Percentiles rank a stretch among this genome's conserved stretches.
These are phyloP conservation scores for Apteryx owenii DNA, from an alignment of 2,113 vertebrate genomes.

Conservation along the genomic window DNA sequence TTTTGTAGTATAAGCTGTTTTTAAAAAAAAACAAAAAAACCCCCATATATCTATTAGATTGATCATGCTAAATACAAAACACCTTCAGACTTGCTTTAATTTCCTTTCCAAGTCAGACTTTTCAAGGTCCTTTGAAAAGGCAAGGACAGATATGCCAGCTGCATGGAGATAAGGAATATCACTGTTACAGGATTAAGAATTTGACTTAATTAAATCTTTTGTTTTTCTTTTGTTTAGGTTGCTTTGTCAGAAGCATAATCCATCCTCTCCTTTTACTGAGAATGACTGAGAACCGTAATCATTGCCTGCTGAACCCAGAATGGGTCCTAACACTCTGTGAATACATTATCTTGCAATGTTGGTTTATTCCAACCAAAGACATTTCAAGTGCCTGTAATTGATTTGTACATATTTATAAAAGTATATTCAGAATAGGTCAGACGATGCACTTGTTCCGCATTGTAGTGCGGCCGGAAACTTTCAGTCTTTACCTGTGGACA, in stretches of 20 bases:
- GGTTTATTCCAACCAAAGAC: constrained; percentile 99
- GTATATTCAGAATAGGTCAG: constrained; percentile 79
- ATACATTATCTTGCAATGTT: constrained; percentile 92
- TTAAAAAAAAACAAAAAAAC: neutral
- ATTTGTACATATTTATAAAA: constrained; percentile 96
- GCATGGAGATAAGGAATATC: constrained; percentile 15
- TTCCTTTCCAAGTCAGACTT: constrained; percentile 10
- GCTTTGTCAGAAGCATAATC: constrained; percentile 93
- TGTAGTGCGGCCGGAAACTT: constrained; percentile 30
- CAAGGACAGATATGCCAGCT: constrained; percentile 32
- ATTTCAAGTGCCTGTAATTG: constrained; percentile 99
- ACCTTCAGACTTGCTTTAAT: neutral
- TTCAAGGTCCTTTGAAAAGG: neutral
- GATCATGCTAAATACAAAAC: neutral
- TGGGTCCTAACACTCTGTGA: constrained; percentile 87
- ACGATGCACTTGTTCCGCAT: constrained; percentile 77
- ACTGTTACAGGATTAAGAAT: neutral
- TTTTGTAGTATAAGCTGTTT: neutral
- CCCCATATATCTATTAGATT: neutral
- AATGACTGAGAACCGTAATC: constrained; percentile 79
- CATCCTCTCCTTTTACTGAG: constrained; percentile 25
- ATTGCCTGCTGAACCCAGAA: constrained; percentile 88
- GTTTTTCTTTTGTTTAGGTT: constrained; percentile 80
- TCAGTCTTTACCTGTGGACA: constrained; percentile 48
- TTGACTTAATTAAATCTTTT: constrained; percentile 12